Evolutionary conservation across 2,797 vertebrate species (phyloP).

Genomic region (Acanthurus leucopareius): DNA sequence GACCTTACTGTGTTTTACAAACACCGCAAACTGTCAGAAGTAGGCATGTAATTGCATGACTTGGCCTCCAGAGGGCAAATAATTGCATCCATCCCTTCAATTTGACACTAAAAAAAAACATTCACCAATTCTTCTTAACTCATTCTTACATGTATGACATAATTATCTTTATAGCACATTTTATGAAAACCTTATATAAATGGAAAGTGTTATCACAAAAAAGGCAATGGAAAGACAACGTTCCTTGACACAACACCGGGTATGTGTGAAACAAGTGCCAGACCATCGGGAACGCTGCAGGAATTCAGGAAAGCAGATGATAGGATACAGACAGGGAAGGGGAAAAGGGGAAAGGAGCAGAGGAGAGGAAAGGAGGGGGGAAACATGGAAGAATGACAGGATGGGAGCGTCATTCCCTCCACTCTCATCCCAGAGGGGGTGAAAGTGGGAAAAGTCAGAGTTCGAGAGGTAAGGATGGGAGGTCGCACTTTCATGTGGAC

Average conservation of each 20-base stretch:
- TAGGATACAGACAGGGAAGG: slow-evolving; percentile 16
- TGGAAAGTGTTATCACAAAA: slow-evolving; percentile 15
- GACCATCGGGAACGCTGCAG: slow-evolving; percentile 4
- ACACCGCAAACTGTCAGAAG: background rate
- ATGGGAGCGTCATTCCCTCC: slow-evolving; percentile 63
- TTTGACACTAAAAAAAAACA: background rate
- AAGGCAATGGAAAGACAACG: slow-evolving; percentile 11
- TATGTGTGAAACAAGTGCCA: slow-evolving; percentile 27
- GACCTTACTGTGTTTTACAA: background rate
- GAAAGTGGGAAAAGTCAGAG: slow-evolving; percentile 69
- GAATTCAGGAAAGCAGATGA: slow-evolving; percentile 38
- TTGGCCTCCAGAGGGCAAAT: slow-evolving; percentile 51
- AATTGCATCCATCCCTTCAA: background rate
- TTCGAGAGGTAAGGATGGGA: slow-evolving; percentile 42
- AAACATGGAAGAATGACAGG: slow-evolving; percentile 66
- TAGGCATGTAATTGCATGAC: slow-evolving; percentile 29
- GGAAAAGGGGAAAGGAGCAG: slow-evolving; percentile 15
- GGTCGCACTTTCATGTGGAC: slow-evolving; percentile 63
- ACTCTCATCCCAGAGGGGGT: slow-evolving; percentile 28
- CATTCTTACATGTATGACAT: slow-evolving; percentile 4
- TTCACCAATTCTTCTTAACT: background rate
- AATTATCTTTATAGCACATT: slow-evolving; percentile 9
- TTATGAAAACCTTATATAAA: slow-evolving; percentile 31
- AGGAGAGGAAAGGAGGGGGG: slow-evolving; percentile 15
- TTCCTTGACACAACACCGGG: slow-evolving; percentile 31